phyloP scores from a whole-genome alignment of 1,140 invertebrate species.

The Eumaeus atala region DNA sequence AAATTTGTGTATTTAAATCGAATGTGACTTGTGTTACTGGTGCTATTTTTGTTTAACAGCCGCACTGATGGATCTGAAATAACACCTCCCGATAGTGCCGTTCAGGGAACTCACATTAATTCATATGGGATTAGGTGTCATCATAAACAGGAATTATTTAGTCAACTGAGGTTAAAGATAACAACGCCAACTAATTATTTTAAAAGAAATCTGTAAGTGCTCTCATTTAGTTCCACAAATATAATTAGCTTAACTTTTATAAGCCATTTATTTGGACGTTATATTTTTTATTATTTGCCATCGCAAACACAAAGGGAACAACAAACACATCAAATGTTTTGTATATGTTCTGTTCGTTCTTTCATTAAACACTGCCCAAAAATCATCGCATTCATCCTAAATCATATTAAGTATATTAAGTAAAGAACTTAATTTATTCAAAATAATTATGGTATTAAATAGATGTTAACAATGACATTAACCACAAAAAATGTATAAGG shows the following conservation, averaged over 20 bases:
- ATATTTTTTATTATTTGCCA: too few species aligned
- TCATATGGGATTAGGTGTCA: conserved; percentile 72
- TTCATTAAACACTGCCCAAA: too few species aligned
- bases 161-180: conserved; percentile 67
- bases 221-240: conserved; percentile 1
- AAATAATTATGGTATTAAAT: too few species aligned
- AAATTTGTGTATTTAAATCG: conserved; percentile 72
- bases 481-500: too few species aligned
- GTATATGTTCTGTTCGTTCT: too few species aligned
- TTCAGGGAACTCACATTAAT: conserved; percentile 63
- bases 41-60: conserved; percentile 68
- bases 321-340: too few species aligned
- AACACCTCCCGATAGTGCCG: conserved; percentile 57
- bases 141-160: conserved; percentile 73
- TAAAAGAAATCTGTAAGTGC: conserved; percentile 8
- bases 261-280: too few species aligned
- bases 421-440: too few species aligned
- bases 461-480: too few species aligned
- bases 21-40: conserved; percentile 68
- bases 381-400: too few species aligned
- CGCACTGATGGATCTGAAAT: conserved; percentile 65
- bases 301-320: too few species aligned
- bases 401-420: too few species aligned
- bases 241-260: not conserved
- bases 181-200: conserved; percentile 41